Base-by-base conservation (phyloP, 2,797 vertebrate genomes). In the Rhincodon typus region DNA sequence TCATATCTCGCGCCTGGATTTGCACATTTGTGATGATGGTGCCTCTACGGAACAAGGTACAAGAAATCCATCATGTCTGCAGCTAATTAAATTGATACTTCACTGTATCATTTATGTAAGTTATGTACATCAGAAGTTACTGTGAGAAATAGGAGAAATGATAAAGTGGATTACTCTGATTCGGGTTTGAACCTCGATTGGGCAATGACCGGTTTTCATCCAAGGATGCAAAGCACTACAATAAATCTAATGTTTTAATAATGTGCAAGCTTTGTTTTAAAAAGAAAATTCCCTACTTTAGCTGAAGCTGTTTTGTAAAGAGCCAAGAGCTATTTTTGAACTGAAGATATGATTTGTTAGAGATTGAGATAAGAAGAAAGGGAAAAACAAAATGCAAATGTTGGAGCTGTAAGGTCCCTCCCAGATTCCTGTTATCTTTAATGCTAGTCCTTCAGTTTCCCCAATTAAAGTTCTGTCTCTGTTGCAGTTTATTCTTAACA, bases 21-120 rank as follows among this genome's bases (percentile, higher is more conserved):
- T 99, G 97, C 99, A 99, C 96, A 97, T 99, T 97, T 99, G 99
- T 95, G 99, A 99, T 5, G 99, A 99, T 97, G 99, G 98, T 96
- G 98, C 98, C 95, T 96, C 98, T 53, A 94, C 97, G 87, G 98
- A 99, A 96, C 96, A 98, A 97, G 99, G 99, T 99, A 96, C 19
- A 25, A 27, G 38, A 27, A 19, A 46, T 95, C 34, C 25, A 27
- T 34, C 27, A 74, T 67, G 67, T 50, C 27, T 19, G 27, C 70
- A 53, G 57, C 46, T 53, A 27, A 4, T 17, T 0, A 53, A 91
- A 30, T n/a, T 57, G 62, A 19, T 34, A 19, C 8, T 91, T 91
- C 53, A 19, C 17, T 91, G 57, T 10, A 10, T 12, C 57, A 62
- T 57, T 57, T 57, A 57, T 10, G 4, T 7, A 57, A 74, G 57